Conservation (phyloP, 2,888 invertebrate species). For the Himalopsyche kuldschensis region DNA sequence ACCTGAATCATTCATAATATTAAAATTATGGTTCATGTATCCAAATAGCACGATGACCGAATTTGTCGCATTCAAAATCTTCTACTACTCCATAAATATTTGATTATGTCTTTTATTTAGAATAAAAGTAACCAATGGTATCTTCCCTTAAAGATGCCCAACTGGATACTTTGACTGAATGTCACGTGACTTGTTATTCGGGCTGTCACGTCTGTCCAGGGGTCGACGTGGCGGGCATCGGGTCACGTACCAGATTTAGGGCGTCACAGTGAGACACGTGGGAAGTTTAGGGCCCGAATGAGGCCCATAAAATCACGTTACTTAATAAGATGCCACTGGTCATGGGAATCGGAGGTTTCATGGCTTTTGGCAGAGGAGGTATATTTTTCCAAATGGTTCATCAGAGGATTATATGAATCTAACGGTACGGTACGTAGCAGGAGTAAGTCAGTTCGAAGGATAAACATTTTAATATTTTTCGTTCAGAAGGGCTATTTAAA, state of each 20-base stretch:
- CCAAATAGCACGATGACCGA: too few relatives aligned
- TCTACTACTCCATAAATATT: too few relatives aligned
- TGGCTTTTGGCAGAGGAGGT: not conserved
- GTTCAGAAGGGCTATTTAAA: too few relatives aligned
- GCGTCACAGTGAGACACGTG: conserved; percentile 17
- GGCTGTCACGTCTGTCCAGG: not conserved
- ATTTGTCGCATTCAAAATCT: too few relatives aligned
- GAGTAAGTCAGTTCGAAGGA: too few relatives aligned
- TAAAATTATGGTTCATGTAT: too few relatives aligned
- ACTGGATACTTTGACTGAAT: not conserved
- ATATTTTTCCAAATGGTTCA: not conserved
- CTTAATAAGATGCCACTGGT: not conserved
- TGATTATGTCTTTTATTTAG: too few relatives aligned
- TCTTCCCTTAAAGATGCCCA: not conserved
- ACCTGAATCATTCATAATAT: too few relatives aligned
- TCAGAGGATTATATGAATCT: too few relatives aligned
- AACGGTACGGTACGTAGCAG: too few relatives aligned
- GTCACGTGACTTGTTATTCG: not conserved
- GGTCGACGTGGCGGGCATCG: not conserved
- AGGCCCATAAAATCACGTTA: conserved; percentile 27
- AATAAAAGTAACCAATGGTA: not conserved
- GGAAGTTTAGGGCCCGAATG: conserved; percentile 17
- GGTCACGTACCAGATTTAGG: conserved; percentile 26
- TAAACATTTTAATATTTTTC: too few relatives aligned
- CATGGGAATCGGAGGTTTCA: not conserved